phyloP scores from a whole-genome alignment of 2,797 vertebrate genomes.

The Pampus argenteus region DNA sequence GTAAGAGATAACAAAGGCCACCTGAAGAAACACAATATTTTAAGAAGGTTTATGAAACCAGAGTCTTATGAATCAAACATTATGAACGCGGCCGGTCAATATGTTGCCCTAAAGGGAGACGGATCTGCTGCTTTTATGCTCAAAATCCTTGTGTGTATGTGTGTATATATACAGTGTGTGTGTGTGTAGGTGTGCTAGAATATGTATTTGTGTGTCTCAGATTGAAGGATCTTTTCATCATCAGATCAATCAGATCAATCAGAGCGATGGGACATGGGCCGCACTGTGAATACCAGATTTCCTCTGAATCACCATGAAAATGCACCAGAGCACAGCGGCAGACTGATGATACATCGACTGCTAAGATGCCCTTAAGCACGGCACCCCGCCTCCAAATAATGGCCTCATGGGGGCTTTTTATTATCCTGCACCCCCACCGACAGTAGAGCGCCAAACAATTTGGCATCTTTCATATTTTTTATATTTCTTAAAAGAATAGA shows the following conservation, averaged over 20 bases:
- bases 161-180: background rate
- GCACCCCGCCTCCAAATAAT: slow-evolving; percentile 17
- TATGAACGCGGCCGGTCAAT: slow-evolving; percentile 33
- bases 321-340: background rate
- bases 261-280: slow-evolving; percentile 13
- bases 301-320: slow-evolving; percentile 25
- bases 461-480: background rate
- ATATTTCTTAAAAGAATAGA: background rate
- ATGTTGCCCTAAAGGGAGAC: slow-evolving; percentile 9
- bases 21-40: slow-evolving; percentile 18
- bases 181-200: background rate
- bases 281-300: slow-evolving; percentile 26
- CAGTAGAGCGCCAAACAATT: background rate
- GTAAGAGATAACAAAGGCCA: background rate
- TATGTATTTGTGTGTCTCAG: slow-evolving; percentile 17
- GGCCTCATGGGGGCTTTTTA: slow-evolving; percentile 9
- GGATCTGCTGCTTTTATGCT: slow-evolving; percentile 6
- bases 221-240: slow-evolving; percentile 27
- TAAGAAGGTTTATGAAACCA: slow-evolving; percentile 4
- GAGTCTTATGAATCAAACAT: slow-evolving; percentile 35
- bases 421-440: background rate
- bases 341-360: slow-evolving; percentile 12
- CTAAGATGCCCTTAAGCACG: slow-evolving; percentile 39
- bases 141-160: slow-evolving; percentile 1
- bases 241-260: slow-evolving; percentile 52